phyloP scores from a whole-genome alignment of 2,888 invertebrate genomes.

The Hoplodrina blanda region DNA sequence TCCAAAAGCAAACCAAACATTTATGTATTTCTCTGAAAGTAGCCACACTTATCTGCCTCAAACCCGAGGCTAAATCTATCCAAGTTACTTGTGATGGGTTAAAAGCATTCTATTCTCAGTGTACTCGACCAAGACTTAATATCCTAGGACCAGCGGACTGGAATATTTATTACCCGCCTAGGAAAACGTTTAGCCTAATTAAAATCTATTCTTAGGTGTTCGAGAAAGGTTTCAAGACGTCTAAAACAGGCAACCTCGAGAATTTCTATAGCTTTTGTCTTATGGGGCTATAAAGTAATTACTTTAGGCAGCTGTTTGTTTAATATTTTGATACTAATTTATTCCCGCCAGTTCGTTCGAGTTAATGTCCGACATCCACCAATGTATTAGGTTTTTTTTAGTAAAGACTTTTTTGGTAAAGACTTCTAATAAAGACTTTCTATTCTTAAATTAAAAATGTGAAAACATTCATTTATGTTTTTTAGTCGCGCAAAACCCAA shows the following conservation, averaged over 20 bases:
- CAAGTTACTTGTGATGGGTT: conserved; percentile 18
- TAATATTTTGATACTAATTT: neutral
- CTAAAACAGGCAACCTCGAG: conserved; percentile 9
- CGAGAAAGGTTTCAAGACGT: conserved; percentile 17
- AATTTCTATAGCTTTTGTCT: conserved; percentile 38
- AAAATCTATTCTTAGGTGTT: conserved; percentile 41
- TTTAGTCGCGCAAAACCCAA: too few relatives aligned
- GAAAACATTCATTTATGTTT: too few relatives aligned
- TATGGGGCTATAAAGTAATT: neutral
- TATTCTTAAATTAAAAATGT: too few relatives aligned
- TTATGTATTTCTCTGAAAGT: neutral
- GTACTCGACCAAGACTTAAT: conserved; percentile 35
- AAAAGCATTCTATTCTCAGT: conserved; percentile 52
- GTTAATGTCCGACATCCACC: too few relatives aligned
- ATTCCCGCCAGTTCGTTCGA: too few relatives aligned
- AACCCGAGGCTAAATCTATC: conserved; percentile 23
- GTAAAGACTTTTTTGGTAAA: too few relatives aligned
- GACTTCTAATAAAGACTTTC: too few relatives aligned
- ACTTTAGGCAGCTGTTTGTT: neutral
- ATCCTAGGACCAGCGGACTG: conserved; percentile 14
- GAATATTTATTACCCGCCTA: conserved; percentile 41
- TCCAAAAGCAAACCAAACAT: neutral
- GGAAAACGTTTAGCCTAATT: conserved; percentile 40
- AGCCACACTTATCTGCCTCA: neutral
- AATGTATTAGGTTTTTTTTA: too few relatives aligned